Base-by-base conservation (phyloP, 2,888 invertebrate genomes). In the Thera obeliscata region DNA sequence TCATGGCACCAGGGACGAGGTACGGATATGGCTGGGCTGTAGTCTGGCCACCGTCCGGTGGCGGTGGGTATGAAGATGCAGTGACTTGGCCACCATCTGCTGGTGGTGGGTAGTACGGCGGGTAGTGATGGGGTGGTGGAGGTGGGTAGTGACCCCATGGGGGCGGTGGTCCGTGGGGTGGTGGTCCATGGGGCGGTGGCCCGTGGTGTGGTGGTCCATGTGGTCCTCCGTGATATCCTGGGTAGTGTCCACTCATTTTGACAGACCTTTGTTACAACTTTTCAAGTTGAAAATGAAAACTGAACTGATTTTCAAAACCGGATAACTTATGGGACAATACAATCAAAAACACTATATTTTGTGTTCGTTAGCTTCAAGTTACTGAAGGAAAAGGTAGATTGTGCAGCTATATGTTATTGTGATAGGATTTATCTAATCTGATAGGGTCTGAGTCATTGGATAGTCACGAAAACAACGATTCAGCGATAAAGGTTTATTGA, bases 1-100 rank as follows among this genome's bases (percentile, higher is more conserved):
- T 92, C 75, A 91, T 81, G 0, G 91, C 80, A 0, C 88, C 89
- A 1, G 91, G 91, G 0, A 89, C 74, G 76, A 82, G 92, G 79
- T 89, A 90, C 41, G 90, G 89, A 66, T 88, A 87, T 0, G 85
- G 81, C 2, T 69, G 76, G 3, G 77, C 78, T 0, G 74, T 76
- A 50, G 56, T 52, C 12, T 78, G 84, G 2, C 79, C 83, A 35
- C 72, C 78, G 57, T 80, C 83, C 1, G 72, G 76, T 9, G 72
- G 76, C 7, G 82, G 82, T 1, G 59, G 69, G 35, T 72, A 73
- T 56, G 62, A 73, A 2, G 74, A 73, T 6, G 69, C 58, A 61
- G 59, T 46, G 8, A 65, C 66, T 59, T 60, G 63, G 4, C 69
- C 70, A n/a, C 41, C 74, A 71, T 73, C 74, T 11, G 76, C 61